Percentiles rank a stretch among this genome's conserved stretches.
Conservation (phyloP, 2,797 vertebrate genomes). For the Semaprochilodus insignis region DNA sequence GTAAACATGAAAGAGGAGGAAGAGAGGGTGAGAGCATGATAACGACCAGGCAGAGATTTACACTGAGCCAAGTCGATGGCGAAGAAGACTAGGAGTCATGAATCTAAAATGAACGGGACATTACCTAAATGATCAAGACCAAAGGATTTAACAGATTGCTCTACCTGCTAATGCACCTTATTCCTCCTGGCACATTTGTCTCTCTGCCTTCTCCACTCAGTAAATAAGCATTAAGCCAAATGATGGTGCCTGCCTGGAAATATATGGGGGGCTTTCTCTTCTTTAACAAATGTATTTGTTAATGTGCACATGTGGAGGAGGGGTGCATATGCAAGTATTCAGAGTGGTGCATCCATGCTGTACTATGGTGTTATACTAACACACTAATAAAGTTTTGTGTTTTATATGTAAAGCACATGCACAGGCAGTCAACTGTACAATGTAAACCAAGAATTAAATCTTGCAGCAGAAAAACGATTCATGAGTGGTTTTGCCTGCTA, state of each 20-base stretch:
- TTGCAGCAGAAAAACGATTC: not conserved
- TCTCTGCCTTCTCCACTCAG: slow-evolving; percentile 83
- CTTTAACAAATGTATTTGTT: slow-evolving; percentile 28
- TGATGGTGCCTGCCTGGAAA: slow-evolving; percentile 80
- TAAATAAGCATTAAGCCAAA: slow-evolving; percentile 84
- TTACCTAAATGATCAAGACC: slow-evolving; percentile 89
- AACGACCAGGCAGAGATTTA: slow-evolving; percentile 85
- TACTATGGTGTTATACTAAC: not conserved
- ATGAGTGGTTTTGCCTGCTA: slow-evolving; percentile 69
- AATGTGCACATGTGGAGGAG: not conserved
- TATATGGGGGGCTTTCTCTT: slow-evolving; percentile 72
- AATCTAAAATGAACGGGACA: slow-evolving; percentile 89
- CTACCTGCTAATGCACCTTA: slow-evolving; percentile 84
- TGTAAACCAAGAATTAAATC: not conserved
- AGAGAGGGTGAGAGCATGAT: slow-evolving; percentile 66
- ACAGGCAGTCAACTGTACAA: not conserved
- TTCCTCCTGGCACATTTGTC: slow-evolving; percentile 86
- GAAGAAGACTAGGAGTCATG: slow-evolving; percentile 78
- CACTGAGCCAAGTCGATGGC: slow-evolving; percentile 77
- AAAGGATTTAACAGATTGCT: slow-evolving; percentile 84
- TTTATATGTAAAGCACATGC: too few species aligned
- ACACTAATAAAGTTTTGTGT: too few species aligned
- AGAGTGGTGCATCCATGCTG: slow-evolving; percentile 65
- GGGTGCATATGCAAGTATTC: slow-evolving; percentile 56
- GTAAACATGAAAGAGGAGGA: slow-evolving; percentile 75